Percentiles rank a stretch among this genome's conserved stretches.
phyloP scores from a whole-genome alignment of 2,888 invertebrate genomes.

The Hirtodrosophila cameraria region DNA sequence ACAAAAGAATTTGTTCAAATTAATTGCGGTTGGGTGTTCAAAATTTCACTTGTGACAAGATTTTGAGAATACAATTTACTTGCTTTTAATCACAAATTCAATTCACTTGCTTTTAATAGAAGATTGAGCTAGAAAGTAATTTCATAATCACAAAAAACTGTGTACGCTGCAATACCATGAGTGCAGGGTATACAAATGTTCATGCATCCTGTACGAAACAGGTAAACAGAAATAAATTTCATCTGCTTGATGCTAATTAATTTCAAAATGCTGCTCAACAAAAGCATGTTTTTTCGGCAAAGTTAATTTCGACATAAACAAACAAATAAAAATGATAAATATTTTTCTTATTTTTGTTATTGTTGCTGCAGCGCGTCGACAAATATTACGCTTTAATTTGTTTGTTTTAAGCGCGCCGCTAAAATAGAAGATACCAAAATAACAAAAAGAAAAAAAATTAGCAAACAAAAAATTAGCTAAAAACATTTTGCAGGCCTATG shows the following conservation, averaged over 20 bases:
- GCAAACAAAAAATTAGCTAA: constrained; percentile 10
- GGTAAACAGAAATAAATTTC: constrained; percentile 39
- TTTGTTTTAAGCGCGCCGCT: constrained; percentile 31
- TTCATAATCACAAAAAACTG: too few species aligned
- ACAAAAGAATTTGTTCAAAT: too few species aligned
- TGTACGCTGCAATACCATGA: too few species aligned
- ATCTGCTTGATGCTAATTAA: constrained; percentile 41
- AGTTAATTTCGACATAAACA: constrained; percentile 53
- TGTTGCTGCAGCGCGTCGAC: not conserved
- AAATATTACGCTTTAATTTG: constrained; percentile 32
- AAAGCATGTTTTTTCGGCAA: constrained; percentile 16
- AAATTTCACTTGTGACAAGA: too few species aligned
- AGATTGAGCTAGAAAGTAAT: too few species aligned
- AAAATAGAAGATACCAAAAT: constrained; percentile 18
- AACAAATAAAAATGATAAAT: constrained; percentile 51
- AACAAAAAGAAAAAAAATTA: not conserved
- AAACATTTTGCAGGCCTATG: constrained; percentile 53
- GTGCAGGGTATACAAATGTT: constrained; percentile 3
- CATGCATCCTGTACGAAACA: constrained; percentile 15
- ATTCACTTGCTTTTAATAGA: too few species aligned
- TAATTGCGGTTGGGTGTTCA: too few species aligned
- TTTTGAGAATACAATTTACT: too few species aligned
- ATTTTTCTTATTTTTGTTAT: not conserved
- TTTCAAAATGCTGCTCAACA: constrained; percentile 16
- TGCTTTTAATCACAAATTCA: too few species aligned